phyloP scores from a whole-genome alignment of 2,113 vertebrate genomes.

The Puma concolor region DNA sequence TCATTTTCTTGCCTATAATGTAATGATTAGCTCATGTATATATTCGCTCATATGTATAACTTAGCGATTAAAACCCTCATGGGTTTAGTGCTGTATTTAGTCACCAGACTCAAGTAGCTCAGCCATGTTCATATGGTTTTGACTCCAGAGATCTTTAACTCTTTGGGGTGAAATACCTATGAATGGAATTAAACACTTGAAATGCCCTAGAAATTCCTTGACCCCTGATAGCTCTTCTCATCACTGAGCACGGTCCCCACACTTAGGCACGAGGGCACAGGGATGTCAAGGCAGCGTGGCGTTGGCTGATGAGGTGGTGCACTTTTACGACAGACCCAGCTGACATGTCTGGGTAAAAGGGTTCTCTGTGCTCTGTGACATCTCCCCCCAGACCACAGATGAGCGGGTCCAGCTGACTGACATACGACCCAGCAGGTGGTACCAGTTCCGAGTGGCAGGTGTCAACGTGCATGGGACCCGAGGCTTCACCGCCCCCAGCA shows the following conservation, averaged over 20 bases:
- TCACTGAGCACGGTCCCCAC: fast-evolving
- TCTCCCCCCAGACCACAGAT: conserved; percentile 92
- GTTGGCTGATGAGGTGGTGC: fast-evolving
- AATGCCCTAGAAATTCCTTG: neutral
- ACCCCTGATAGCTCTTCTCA: fast-evolving
- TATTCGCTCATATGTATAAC: too few species aligned
- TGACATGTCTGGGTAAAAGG: fast-evolving
- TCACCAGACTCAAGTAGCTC: neutral
- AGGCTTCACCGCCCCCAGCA: conserved; percentile 97
- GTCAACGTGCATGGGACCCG: conserved; percentile 96
- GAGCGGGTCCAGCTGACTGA: conserved; percentile 91
- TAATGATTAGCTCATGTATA: fast-evolving
- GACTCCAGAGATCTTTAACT: neutral
- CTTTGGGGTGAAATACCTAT: neutral
- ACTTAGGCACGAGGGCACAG: neutral
- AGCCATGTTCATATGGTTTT: neutral
- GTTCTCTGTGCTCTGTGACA: neutral
- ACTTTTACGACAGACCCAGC: neutral
- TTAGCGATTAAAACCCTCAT: neutral
- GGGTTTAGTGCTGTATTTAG: neutral
- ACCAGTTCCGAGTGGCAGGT: conserved; percentile 97
- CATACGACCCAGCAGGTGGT: conserved; percentile 94
- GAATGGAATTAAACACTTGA: fast-evolving
- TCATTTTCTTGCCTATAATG: neutral
- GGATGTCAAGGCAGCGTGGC: neutral